A percentile compares a stretch with the other conserved stretches of the same genome.
Evolutionary conservation across 2,888 invertebrate species (phyloP).

Genomic region (Adelphocoris suturalis): DNA sequence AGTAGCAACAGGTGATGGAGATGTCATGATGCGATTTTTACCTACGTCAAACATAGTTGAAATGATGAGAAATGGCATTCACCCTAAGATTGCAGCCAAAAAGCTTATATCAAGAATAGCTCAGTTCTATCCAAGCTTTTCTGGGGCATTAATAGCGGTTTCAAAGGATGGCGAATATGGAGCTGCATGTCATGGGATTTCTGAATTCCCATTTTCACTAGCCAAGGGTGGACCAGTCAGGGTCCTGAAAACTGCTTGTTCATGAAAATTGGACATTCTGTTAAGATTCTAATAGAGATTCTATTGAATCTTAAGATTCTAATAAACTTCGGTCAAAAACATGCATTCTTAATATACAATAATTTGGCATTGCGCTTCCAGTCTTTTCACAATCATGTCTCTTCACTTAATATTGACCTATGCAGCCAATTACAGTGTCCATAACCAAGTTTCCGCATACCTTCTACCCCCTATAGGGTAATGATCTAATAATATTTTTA

Average conservation of each 20-base stretch:
- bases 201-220: constrained; percentile 76
- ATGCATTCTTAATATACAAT: no score
- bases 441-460: no score
- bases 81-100: constrained; percentile 86
- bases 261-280: not conserved
- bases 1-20: constrained; percentile 96
- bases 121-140: constrained; percentile 87
- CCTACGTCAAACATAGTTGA: constrained; percentile 94
- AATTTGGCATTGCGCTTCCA: no score
- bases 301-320: no score
- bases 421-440: no score
- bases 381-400: no score
- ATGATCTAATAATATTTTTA: no score
- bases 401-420: no score
- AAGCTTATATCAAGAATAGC: constrained; percentile 87
- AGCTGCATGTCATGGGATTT: constrained; percentile 89
- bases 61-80: constrained; percentile 88
- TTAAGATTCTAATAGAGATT: no score
- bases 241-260: not conserved
- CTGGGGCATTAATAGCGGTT: constrained; percentile 90
- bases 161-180: constrained; percentile 88
- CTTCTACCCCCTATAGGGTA: no score
- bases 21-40: constrained; percentile 96
- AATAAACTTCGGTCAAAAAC: no score
- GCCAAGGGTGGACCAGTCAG: constrained; percentile 77